A percentile compares a stretch with the other conserved stretches of the same genome.
Conservation (phyloP, 2,113 vertebrate genomes). For the Erythrocercus mccallii region DNA sequence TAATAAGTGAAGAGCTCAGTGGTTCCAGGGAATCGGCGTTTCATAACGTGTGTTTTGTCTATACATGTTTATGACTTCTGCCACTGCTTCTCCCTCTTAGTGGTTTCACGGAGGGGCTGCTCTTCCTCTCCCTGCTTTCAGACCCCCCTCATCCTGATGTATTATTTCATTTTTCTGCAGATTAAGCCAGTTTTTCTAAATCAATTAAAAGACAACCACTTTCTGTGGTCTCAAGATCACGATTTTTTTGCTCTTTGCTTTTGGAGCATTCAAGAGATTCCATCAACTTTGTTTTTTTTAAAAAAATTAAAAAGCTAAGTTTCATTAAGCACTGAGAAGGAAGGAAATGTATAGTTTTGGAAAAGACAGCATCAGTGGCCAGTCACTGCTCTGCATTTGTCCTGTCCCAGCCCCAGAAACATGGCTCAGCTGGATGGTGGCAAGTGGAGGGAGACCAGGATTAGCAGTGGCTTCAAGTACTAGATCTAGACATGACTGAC, state of each 20-base stretch:
- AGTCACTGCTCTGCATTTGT: neutral
- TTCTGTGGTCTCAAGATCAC: neutral
- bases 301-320: neutral
- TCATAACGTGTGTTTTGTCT: fast-evolving
- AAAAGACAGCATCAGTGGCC: neutral
- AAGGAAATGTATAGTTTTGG: neutral
- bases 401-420: neutral
- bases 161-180: neutral
- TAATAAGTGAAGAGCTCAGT: too few relatives aligned
- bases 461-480: neutral
- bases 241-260: neutral
- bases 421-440: neutral
- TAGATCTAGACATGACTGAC: neutral
- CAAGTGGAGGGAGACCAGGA: neutral
- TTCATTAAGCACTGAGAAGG: neutral
- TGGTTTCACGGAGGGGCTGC: neutral
- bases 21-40: fast-evolving
- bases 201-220: neutral
- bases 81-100: neutral
- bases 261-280: neutral
- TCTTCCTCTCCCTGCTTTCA: neutral
- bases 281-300: neutral
- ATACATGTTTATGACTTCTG: fast-evolving
- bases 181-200: neutral
- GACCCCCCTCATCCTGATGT: neutral